Evolutionary conservation across 2,113 vertebrate species (phyloP), one percentile per base, ranked within the genome.

Genomic region (Eubucco bourcierii): DNA sequence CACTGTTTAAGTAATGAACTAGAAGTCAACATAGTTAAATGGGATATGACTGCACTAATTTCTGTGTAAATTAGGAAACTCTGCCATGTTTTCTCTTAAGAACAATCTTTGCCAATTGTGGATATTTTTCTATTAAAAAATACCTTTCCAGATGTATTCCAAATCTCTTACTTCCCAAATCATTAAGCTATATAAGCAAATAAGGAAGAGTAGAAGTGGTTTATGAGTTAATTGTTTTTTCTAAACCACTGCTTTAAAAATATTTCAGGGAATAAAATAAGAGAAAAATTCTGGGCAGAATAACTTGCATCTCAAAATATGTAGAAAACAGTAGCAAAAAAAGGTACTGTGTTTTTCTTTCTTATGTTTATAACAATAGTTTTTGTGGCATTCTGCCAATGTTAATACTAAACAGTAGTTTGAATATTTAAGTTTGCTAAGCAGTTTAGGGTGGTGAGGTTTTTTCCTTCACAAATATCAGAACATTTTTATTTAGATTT

Each of bases 401-500:
- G 66, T 70, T 55, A 74, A 60, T 77, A 47, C 33, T 68, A 70
- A 86, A 68, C 28, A 68, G 34, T 9, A 50, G 7, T 66, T 56
- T 10, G 50, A 27, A 4, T 80, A 72, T 39, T 75, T 85, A 83
- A 50, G 9, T 58, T 84, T 92, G 47, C 44, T 67, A 78, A 64
- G 4, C 19, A 37, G 15, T 37, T 70, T 27, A 44, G 4, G 52
- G 5, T 71, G 70, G 47, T 61, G 50, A 9, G 11, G 53, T 52
- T 65, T 74, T 74, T 60, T 20, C 29, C 37, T 70, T 88, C 39
- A 77, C 39, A 83, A 78, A 28, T 82, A 71, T 61, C 44, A 83
- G 79, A 91, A 60, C 53, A 18, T 46, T 56, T 93, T 95, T 91
- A 94, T 96, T 97, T 96, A 95, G 93, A 85, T 86, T 96, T 96